These are phyloP conservation scores for Athene cunicularia DNA, from an alignment of 2,113 vertebrate species.

Conservation along the genomic window DNA sequence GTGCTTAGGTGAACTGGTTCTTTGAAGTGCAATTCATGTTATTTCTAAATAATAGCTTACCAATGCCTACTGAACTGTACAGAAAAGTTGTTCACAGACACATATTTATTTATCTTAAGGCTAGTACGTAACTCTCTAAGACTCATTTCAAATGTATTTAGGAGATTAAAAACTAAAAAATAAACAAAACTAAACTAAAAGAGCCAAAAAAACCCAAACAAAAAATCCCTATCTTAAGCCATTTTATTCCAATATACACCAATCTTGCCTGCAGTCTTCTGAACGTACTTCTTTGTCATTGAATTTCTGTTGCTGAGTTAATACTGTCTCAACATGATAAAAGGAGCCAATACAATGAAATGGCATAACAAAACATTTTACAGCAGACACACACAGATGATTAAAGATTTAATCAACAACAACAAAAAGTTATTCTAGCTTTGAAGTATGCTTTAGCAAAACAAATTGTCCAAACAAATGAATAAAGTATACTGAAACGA, in stretches of 20 bases:
- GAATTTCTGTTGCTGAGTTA: slow-evolving; percentile 64
- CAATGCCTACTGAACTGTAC: background rate
- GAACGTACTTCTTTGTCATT: background rate
- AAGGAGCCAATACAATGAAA: slow-evolving; percentile 37
- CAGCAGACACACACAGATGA: slow-evolving; percentile 29
- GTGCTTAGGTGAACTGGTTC: background rate
- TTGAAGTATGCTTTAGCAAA: slow-evolving; percentile 63
- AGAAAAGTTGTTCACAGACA: background rate
- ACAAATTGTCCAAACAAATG: slow-evolving; percentile 40
- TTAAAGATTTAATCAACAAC: slow-evolving; percentile 68
- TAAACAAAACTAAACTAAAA: background rate
- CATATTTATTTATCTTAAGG: background rate
- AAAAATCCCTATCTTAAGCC: background rate
- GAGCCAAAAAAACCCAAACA: background rate
- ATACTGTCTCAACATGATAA: slow-evolving; percentile 60
- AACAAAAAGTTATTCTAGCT: slow-evolving; percentile 52
- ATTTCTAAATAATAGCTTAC: slow-evolving; percentile 32
- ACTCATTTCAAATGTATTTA: slow-evolving; percentile 1
- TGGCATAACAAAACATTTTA: slow-evolving; percentile 62
- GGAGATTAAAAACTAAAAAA: background rate
- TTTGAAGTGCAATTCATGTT: background rate
- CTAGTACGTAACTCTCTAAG: background rate
- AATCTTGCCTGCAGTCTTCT: slow-evolving; percentile 18
- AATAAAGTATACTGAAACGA: slow-evolving; percentile 33
- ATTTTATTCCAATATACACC: background rate